A percentile compares a stretch with the other conserved stretches of the same genome.
Conservation (phyloP, 2,888 invertebrate genomes). For the Metopia argyrocephala region DNA sequence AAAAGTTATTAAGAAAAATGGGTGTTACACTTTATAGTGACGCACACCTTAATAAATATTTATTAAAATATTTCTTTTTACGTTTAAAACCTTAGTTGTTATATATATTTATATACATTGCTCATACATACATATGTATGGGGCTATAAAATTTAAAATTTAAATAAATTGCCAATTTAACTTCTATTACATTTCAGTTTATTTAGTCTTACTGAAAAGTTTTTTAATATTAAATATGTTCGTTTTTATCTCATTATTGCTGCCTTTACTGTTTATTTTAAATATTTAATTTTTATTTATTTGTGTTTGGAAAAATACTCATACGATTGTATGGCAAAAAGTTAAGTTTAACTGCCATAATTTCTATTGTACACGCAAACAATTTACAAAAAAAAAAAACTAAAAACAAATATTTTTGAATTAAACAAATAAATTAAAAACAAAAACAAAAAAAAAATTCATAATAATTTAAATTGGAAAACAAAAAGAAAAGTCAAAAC, state of each 20-base stretch:
- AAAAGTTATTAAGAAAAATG: no score
- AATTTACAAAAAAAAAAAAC: slow-evolving; percentile 12
- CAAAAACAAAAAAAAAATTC: not conserved
- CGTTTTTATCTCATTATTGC: not conserved
- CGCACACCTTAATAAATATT: no score
- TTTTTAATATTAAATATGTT: slow-evolving; percentile 19
- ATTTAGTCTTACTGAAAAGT: no score
- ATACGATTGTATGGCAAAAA: slow-evolving; percentile 7
- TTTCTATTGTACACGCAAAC: slow-evolving; percentile 47
- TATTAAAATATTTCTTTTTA: no score
- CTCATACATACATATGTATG: no score
- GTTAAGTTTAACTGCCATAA: slow-evolving; percentile 40
- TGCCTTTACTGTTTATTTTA: no score
- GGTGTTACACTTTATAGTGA: no score
- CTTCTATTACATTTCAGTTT: slow-evolving; percentile 50
- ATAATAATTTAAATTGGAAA: not conserved
- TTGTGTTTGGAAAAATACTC: not conserved
- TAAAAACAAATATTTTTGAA: slow-evolving; percentile 41
- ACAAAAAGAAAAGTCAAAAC: no score
- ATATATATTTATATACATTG: no score
- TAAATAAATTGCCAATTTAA: slow-evolving; percentile 60
- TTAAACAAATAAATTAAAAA: slow-evolving; percentile 23
- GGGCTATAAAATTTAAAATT: no score
- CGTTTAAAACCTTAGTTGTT: no score
- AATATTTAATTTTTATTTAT: not conserved